Evolutionary conservation across 2,888 invertebrate genomes (phyloP), one percentile per base, ranked within the genome.

Genomic region (Agrotis segetum): DNA sequence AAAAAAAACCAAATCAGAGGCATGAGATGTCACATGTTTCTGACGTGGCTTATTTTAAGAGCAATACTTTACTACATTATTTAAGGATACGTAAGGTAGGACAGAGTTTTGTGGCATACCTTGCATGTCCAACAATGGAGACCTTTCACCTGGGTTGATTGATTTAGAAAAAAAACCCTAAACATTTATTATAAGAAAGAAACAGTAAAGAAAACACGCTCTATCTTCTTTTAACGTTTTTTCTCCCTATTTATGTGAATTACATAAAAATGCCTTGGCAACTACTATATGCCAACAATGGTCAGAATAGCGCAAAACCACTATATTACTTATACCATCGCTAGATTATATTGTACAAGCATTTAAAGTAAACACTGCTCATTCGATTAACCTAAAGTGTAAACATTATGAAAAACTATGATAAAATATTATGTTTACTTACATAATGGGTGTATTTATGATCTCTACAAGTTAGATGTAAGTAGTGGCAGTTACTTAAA

Each of bases 381-480:
- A 74, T 73, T 71, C 47, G 21, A 77, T 80, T 82, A 74, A 49
- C 83, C 82, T 56, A 56, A 82, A 71, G 40, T 49, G 24, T 65
- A 82, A 82, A 82, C 74, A 82, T 82, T 82, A 82, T 82, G 73
- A 82, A 82, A 77, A 82, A 77, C 11, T 82, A 82, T 82, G 82
- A 52, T 77, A 75, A 79, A 72, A 69, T 82, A 84, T 82, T 34
- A 77, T 74, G 75, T 80, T 69, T 49, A 17, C 56, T 63, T 53
- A 68, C 76, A 47, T 77, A 80, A 68, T 70, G 74, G 79, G 62
- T 64, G 21, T 69, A 53, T 67, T 69, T 66, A 63, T 66, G 40
- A 70, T 62, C 21, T 58, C 60, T n/a, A 70, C 29, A 34, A 58
- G 65, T 81, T 56, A 67, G 49, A 67, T 50, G 1, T 49, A 40